Evolutionary conservation across 2,888 invertebrate species (phyloP), one percentile per base, ranked within the genome.

Genomic region (Dryococelus australis): DNA sequence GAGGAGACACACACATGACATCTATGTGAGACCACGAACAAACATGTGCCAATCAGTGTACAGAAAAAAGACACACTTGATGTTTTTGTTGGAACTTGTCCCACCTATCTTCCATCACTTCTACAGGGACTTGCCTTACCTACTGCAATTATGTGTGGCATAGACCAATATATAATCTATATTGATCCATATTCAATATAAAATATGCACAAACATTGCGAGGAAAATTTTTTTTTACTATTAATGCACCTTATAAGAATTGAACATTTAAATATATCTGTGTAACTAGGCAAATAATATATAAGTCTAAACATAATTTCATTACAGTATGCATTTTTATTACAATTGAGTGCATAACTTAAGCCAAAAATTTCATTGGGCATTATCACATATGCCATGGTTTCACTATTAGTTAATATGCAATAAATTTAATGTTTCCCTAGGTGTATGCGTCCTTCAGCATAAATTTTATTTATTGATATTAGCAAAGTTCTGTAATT

Each of bases 11-110:
- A 86, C 8, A n/a, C 79, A 86, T n/a, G 79, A 86, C 47, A 26
- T 86, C 35, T 43, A 26, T 43, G n/a, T 4, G 51, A 84, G 43
- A 47, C 43, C 43, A 26, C 8, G n/a, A 84, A 79, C 6, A 86
- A 43, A 26, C 85, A 26, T 13, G 78, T 86, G 35, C 79, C 79
- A 24, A 86, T 79, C n/a, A 43, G 47, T 27, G 1, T 24, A 47
- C n/a, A 86, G 43, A n/a, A 79, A 16, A n/a, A 85, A 79, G 12
- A 27, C 27, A 65, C 28, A 78, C 16, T 9, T 78, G 10, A 86
- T 86, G 65, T 86, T 79, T 43, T 86, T 86, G 79, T 79, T 79
- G 43, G 35, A 43, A 80, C 6, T 80, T 24, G 80, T 80, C 80
- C 79, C 86, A 27, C 35, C 28, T 9, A 3, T 86, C 80, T 86